phyloP scores from a whole-genome alignment of 2,113 vertebrate genomes.

The Oophaga pumilio region DNA sequence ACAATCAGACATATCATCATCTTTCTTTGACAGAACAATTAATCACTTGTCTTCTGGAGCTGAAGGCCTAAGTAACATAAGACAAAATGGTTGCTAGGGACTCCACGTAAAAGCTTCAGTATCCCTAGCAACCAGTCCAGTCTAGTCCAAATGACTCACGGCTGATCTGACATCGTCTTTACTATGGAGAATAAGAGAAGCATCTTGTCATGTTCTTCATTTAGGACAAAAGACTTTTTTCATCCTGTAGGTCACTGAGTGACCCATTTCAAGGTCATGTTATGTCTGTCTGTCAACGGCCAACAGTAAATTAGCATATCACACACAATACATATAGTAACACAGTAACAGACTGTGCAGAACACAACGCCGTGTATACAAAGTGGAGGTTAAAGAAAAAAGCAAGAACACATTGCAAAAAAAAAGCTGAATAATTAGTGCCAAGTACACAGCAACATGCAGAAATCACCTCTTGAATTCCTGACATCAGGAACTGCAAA shows the following conservation, averaged over 20 bases:
- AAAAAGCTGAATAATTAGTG: conserved; percentile 60
- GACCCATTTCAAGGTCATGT: not conserved
- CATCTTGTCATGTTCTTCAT: no score
- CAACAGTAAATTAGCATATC: not conserved
- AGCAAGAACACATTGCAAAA: conserved; percentile 59
- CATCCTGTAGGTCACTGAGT: not conserved
- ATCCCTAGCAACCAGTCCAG: not conserved
- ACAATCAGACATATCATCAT: not conserved
- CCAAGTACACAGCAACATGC: conserved; percentile 74
- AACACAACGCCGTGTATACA: not conserved
- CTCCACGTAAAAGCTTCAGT: not conserved
- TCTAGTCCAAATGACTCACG: not conserved
- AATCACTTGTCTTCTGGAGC: not conserved
- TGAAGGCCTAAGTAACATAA: not conserved
- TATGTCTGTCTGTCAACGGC: not conserved
- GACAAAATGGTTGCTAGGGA: not conserved
- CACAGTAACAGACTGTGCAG: not conserved
- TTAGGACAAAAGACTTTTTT: no score
- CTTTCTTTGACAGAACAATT: not conserved
- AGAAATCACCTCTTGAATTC: conserved; percentile 98
- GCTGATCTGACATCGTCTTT: no score
- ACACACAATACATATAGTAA: not conserved
- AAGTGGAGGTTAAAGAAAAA: conserved; percentile 58
- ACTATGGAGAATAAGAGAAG: no score
- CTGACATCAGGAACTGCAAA: conserved; percentile 98